phyloP scores from a whole-genome alignment of 2,888 invertebrate genomes.

The Rhagophthalmus giganteus region DNA sequence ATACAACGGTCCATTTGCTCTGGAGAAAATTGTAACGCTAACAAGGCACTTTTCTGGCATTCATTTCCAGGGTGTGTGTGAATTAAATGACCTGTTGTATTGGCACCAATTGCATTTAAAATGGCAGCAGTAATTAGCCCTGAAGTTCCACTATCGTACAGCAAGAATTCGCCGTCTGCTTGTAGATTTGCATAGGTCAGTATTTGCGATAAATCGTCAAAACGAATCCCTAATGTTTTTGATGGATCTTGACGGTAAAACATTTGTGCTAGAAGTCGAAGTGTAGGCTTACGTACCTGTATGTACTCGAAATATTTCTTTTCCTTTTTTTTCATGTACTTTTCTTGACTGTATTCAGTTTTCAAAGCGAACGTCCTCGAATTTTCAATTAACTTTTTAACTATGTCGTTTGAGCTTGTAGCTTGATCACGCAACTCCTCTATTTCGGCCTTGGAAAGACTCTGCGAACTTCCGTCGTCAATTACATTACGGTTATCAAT shows the following conservation, averaged over 20 bases:
- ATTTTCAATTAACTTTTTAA: constrained; percentile 85
- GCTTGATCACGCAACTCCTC: constrained; percentile 75
- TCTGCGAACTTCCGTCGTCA: constrained; percentile 81
- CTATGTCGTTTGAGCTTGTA: constrained; percentile 77
- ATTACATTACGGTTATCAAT: constrained; percentile 82
- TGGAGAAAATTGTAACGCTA: constrained; percentile 77
- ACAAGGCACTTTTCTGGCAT: constrained; percentile 75
- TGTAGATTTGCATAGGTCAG: constrained; percentile 80
- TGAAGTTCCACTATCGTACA: constrained; percentile 88
- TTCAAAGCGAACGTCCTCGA: constrained; percentile 88
- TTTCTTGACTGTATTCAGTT: constrained; percentile 91
- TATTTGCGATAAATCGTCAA: constrained; percentile 89
- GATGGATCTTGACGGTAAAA: constrained; percentile 78
- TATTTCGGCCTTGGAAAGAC: constrained; percentile 81
- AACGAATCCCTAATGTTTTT: constrained; percentile 76
- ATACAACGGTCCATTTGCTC: constrained; percentile 72
- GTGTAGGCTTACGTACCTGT: constrained; percentile 76
- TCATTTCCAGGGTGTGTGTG: constrained; percentile 82
- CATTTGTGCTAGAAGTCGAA: constrained; percentile 81
- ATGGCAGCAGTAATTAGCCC: constrained; percentile 84
- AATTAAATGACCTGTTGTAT: constrained; percentile 67
- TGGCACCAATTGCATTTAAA: constrained; percentile 72
- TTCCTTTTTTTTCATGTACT: constrained; percentile 93
- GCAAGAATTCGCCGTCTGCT: constrained; percentile 72
- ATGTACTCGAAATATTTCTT: constrained; percentile 88